phyloP scores from a whole-genome alignment of 2,888 invertebrate genomes.

The Hofmannophila pseudospretella region DNA sequence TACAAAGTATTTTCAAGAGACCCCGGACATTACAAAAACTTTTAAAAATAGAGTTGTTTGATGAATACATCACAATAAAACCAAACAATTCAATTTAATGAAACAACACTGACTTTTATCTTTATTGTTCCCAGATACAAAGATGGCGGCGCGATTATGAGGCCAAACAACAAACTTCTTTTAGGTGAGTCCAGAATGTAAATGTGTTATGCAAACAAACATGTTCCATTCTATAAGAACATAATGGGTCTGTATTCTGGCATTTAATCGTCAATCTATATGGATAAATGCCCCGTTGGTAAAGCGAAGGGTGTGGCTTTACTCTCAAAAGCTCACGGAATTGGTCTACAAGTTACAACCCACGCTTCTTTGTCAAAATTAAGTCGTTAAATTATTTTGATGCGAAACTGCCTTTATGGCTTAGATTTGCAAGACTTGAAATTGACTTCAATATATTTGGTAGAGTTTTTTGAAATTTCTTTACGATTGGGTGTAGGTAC shows the following conservation, averaged over 20 bases:
- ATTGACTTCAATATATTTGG: not conserved
- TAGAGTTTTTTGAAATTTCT: slow-evolving; percentile 1
- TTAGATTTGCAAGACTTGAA: slow-evolving; percentile 24
- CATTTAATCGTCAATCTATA: slow-evolving; percentile 48
- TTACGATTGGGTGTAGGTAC: slow-evolving; percentile 1
- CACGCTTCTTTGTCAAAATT: slow-evolving; percentile 47
- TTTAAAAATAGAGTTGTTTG: no score
- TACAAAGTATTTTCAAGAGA: no score
- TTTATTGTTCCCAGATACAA: slow-evolving; percentile 56
- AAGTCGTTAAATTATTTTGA: slow-evolving; percentile 56
- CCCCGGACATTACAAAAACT: no score
- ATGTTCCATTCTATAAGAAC: slow-evolving; percentile 29
- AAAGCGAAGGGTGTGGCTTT: slow-evolving; percentile 47
- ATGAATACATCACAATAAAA: no score
- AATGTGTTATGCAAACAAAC: slow-evolving; percentile 38
- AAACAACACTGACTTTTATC: slow-evolving; percentile 9
- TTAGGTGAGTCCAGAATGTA: slow-evolving; percentile 60
- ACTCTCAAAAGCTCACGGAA: slow-evolving; percentile 34
- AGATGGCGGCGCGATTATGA: slow-evolving; percentile 64
- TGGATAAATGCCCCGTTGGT: slow-evolving; percentile 41
- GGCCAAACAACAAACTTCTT: slow-evolving; percentile 40
- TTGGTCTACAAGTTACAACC: slow-evolving; percentile 50
- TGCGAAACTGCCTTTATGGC: slow-evolving; percentile 43
- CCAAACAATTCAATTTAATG: not conserved
- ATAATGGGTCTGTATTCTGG: slow-evolving; percentile 44